A percentile compares a stretch with the other conserved stretches of the same genome.
These are phyloP conservation scores for Bradypodion pumilum DNA, from an alignment of 2,797 vertebrate species.

Conservation along the genomic window DNA sequence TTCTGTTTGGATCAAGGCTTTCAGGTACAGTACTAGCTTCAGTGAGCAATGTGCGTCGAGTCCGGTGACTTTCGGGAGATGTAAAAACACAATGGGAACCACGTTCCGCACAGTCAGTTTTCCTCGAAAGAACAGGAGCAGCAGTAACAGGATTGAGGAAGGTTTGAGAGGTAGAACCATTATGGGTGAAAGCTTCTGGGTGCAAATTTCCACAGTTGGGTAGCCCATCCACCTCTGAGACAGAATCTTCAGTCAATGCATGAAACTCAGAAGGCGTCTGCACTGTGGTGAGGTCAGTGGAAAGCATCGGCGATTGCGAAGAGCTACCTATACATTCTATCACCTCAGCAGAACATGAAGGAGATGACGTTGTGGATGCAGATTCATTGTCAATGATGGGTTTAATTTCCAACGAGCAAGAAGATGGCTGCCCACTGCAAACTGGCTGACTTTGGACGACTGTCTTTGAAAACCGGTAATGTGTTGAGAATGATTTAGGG, in stretches of 20 bases:
- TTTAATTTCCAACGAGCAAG: conserved; percentile 67
- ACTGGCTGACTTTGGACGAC: conserved; percentile 67
- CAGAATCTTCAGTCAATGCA: conserved; percentile 90
- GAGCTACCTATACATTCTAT: conserved; percentile 86
- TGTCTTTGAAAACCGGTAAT: conserved; percentile 88
- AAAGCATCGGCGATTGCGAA: conserved; percentile 89
- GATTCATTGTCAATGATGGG: conserved; percentile 73
- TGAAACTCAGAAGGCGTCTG: conserved; percentile 94
- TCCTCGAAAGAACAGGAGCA: conserved; percentile 27
- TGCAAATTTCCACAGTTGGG: conserved; percentile 81
- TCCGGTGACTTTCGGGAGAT: conserved; percentile 57
- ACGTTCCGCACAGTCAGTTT: conserved; percentile 47
- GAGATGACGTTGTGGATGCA: conserved; percentile 72
- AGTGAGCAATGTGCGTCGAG: conserved; percentile 53
- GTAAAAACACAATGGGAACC: conserved; percentile 40
- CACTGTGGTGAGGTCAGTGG: conserved; percentile 90
- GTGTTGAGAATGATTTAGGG: conserved; percentile 93
- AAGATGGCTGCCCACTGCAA: conserved; percentile 73
- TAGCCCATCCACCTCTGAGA: conserved; percentile 88
- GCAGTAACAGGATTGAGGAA: conserved; percentile 76
- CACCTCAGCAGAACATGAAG: conserved; percentile 76
- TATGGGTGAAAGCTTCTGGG: conserved; percentile 72
- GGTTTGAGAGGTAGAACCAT: conserved; percentile 83
- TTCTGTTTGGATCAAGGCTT: conserved; percentile 64
- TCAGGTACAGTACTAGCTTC: conserved; percentile 60